These are phyloP conservation scores for Metridium senile DNA, from an alignment of 92 coral and sea anemone species.

Conservation along the genomic window DNA sequence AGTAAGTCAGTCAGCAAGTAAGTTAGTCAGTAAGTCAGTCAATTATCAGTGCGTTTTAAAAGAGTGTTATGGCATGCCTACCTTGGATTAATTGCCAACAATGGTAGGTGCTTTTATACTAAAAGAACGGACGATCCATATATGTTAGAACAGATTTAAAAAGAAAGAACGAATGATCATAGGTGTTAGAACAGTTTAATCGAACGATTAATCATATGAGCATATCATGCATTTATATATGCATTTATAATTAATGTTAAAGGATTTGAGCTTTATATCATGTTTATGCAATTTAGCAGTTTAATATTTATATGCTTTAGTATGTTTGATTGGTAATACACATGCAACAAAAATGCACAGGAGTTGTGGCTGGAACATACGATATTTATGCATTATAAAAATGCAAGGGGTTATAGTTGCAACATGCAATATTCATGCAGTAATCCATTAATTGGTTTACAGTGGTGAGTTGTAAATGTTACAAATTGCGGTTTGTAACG, in stretches of 20 bases:
- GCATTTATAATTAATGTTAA: background rate
- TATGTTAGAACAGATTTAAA: conserved; percentile 6
- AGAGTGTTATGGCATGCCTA: conserved; percentile 1
- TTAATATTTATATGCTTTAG: too few species aligned
- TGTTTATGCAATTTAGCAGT: too few species aligned
- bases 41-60: background rate
- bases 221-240: background rate
- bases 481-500: too few species aligned
- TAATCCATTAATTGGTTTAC: too few species aligned
- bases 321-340: too few species aligned
- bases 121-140: conserved; percentile 18
- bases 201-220: background rate
- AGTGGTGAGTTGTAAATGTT: too few species aligned
- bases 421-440: too few species aligned
- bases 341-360: too few species aligned
- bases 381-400: too few species aligned
- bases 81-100: conserved; percentile 39
- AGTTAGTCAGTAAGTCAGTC: background rate
- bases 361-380: too few species aligned
- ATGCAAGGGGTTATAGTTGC: too few species aligned
- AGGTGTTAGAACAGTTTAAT: background rate
- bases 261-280: background rate
- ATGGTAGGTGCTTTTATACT: conserved; percentile 38
- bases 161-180: background rate
- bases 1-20: background rate